Percentiles rank a stretch among this genome's conserved stretches.
phyloP scores from a whole-genome alignment of 2,888 invertebrate genomes.

The Meta bourneti region DNA sequence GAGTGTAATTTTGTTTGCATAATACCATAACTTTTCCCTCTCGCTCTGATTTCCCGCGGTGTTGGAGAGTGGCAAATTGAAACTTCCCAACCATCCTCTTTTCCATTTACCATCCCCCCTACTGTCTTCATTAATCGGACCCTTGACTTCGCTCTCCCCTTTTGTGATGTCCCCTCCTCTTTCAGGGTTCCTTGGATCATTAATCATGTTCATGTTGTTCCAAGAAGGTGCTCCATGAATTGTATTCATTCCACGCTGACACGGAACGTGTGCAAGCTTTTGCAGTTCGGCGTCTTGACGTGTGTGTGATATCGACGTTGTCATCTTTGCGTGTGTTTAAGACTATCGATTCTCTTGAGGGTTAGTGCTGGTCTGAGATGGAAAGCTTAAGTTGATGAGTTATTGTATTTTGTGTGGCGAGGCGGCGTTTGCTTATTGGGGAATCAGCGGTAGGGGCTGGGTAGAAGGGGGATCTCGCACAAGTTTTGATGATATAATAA shows the following conservation, averaged over 20 bases:
- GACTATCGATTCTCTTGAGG: neutral
- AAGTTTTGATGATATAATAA: no score
- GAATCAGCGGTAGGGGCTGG: no score
- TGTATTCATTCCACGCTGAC: neutral
- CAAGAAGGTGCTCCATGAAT: constrained; percentile 1
- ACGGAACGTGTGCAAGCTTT: neutral
- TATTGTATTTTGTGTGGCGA: neutral
- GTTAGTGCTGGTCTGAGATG: neutral
- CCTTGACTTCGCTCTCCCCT: constrained; percentile 22
- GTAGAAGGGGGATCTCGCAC: no score
- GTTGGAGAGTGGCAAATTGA: constrained; percentile 60
- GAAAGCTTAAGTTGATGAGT: neutral
- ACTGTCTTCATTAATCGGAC: constrained; percentile 55
- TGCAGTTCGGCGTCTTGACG: no score
- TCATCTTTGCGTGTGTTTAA: neutral
- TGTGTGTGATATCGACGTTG: no score
- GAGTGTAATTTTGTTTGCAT: constrained; percentile 14
- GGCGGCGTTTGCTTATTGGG: no score
- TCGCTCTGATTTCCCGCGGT: constrained; percentile 37
- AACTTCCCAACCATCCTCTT: constrained; percentile 17
- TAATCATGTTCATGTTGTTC: constrained; percentile 39
- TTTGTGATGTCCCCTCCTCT: neutral
- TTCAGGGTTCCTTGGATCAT: constrained; percentile 18
- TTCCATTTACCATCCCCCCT: constrained; percentile 14
- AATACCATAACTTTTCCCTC: constrained; percentile 16